Evolutionary conservation across 64 coral and sea anemone species (phyloP).

Genomic region (Montipora cactus): DNA sequence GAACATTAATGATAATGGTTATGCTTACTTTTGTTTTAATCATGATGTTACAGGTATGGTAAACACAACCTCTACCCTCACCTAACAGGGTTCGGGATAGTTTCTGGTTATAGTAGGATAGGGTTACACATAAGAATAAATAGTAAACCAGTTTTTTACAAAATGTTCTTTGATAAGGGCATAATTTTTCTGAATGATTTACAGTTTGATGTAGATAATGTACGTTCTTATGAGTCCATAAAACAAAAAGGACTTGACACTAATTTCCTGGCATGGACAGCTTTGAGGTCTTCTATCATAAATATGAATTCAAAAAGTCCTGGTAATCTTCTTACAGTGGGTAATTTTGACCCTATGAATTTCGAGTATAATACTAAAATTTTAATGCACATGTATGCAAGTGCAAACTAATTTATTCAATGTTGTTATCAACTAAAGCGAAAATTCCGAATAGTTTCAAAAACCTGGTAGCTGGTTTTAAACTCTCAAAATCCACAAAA

Average conservation of each 20-base stretch:
- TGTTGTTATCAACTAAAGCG: background rate
- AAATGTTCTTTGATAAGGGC: background rate
- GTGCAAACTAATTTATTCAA: no score
- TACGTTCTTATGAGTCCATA: background rate
- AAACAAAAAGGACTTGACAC: background rate
- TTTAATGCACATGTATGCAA: no score
- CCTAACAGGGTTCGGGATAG: no score
- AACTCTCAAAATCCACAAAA: background rate
- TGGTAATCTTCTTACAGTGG: background rate
- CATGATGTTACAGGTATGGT: no score
- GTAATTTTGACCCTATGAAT: background rate
- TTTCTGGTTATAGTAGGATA: no score
- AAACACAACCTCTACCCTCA: no score
- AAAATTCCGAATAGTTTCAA: background rate
- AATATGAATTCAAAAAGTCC: background rate
- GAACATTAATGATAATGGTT: no score
- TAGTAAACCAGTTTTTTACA: background rate
- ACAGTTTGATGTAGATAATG: background rate
- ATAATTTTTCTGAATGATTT: background rate
- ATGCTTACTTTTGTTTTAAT: no score
- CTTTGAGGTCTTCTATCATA: background rate
- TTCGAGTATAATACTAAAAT: background rate
- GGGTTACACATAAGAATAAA: background rate
- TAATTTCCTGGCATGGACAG: background rate
- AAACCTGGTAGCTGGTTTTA: background rate